Base-by-base conservation (phyloP, 2,888 invertebrate genomes). In the Apodemia hepburni region DNA sequence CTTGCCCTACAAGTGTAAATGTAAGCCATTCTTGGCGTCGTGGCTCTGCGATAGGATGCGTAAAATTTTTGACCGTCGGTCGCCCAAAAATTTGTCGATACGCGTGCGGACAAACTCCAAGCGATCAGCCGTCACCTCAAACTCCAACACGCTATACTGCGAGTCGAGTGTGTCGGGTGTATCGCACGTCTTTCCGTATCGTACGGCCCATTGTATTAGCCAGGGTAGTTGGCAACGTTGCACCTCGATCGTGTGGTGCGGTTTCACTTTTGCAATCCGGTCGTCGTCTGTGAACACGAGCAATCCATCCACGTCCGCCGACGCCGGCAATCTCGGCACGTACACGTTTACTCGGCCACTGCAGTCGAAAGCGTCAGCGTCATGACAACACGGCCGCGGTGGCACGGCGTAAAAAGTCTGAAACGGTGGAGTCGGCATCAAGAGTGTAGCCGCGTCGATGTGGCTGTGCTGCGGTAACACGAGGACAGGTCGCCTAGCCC, bases 211-310 rank as follows among this genome's bases (percentile, higher is more conserved):
- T 49, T 49, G 7, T 49, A 18, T 49, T 49, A 49, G 18, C 49
- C 7, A 49, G 17, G 49, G 49, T 49, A 49, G 11, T 49, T 18
- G 49, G 49, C 18, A 49, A 49, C 49, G 49, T 49, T 49, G 49
- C 49, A 49, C 49, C 18, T 49, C 49, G 49, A 49, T 3, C 8
- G 49, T 49, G 49, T 17, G 49, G 7, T 49, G 49, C 49, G 49
- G 49, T 49, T 49, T 22, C 17, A 51, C 49, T 51, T 51, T 51
- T 51, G 18, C 49, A 11, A 51, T 51, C 3, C 18, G 49, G 17
- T 51, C 49, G 49, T 51, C 49, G 11, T 51, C 49, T 18, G 49
- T 51, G 49, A 51, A 51, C 11, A 51, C 49, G 49, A 51, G 49
- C 18, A 51, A 22, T 51, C 49, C 49, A 9, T 22, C 49, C 18